These are phyloP conservation scores for Chrosomus eos DNA, from an alignment of 2,797 vertebrate species.

Conservation along the genomic window DNA sequence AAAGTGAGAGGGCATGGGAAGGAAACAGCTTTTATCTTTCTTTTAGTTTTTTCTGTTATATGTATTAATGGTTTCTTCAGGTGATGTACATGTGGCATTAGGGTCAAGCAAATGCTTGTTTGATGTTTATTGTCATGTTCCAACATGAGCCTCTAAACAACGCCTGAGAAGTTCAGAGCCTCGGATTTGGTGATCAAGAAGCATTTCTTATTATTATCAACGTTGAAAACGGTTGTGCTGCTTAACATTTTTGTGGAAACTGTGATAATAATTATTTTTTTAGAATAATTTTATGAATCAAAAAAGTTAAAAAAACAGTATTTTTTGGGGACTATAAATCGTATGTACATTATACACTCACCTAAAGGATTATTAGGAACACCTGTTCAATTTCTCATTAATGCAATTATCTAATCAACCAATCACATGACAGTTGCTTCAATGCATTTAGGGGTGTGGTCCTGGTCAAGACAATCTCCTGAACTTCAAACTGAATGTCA, in stretches of 20 bases:
- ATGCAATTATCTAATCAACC: no score
- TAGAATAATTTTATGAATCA: neutral
- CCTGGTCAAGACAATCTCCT: no score
- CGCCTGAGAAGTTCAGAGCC: neutral
- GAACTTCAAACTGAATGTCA: no score
- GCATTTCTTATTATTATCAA: neutral
- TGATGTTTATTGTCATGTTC: constrained; percentile 48
- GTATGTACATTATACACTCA: neutral
- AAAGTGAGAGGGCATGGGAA: constrained; percentile 79
- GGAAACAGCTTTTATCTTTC: neutral
- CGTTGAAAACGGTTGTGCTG: neutral
- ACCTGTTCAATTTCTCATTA: no score
- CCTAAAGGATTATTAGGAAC: no score
- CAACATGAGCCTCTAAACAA: constrained; percentile 36
- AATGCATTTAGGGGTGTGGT: no score
- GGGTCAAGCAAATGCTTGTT: constrained; percentile 61
- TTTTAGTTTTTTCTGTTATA: neutral
- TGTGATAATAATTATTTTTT: neutral
- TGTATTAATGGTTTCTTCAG: neutral
- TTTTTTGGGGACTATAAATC: neutral
- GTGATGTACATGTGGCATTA: constrained; percentile 32
- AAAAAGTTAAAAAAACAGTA: neutral
- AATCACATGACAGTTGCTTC: no score
- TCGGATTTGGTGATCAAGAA: neutral
- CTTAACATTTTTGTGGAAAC: neutral